Evolutionary conservation across 2,113 vertebrate genomes (phyloP).

Genomic region (Conger conger): DNA sequence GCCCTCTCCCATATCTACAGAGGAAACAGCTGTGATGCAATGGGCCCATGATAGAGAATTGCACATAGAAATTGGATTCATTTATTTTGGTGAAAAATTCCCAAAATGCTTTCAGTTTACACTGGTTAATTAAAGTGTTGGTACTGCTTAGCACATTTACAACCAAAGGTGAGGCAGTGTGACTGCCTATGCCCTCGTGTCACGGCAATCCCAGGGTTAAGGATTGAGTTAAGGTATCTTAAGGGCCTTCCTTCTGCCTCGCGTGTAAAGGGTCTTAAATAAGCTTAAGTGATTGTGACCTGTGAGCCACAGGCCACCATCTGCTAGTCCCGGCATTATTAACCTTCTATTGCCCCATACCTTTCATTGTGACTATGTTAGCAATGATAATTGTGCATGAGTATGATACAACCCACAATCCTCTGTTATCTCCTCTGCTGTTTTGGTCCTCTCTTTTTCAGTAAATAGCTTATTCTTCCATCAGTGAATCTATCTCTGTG

Average conservation of each 20-base stretch:
- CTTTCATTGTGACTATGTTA: not conserved
- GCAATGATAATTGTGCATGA: not conserved
- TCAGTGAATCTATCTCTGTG: not conserved
- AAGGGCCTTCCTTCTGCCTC: constrained; percentile 13
- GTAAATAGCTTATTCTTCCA: not conserved
- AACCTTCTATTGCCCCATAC: not conserved
- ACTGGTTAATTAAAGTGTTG: not conserved
- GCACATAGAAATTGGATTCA: not conserved
- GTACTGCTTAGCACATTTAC: not conserved
- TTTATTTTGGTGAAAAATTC: not conserved
- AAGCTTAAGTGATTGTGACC: constrained; percentile 48
- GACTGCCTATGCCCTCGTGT: not conserved
- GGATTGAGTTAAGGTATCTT: constrained; percentile 5
- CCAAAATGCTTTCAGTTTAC: not conserved
- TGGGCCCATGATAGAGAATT: not conserved
- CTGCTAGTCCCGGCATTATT: constrained; percentile 33
- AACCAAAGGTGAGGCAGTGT: not conserved
- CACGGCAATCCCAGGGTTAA: not conserved
- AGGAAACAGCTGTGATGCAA: not conserved
- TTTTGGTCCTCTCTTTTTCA: not conserved
- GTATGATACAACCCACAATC: not conserved
- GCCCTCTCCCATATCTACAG: not conserved
- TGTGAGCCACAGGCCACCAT: constrained; percentile 53
- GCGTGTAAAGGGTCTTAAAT: constrained; percentile 28
- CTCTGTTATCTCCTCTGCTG: not conserved